Percentiles rank a stretch among this genome's conserved stretches.
These are phyloP conservation scores for Amniataba percoides DNA, from an alignment of 2,797 vertebrate species.

Conservation along the genomic window DNA sequence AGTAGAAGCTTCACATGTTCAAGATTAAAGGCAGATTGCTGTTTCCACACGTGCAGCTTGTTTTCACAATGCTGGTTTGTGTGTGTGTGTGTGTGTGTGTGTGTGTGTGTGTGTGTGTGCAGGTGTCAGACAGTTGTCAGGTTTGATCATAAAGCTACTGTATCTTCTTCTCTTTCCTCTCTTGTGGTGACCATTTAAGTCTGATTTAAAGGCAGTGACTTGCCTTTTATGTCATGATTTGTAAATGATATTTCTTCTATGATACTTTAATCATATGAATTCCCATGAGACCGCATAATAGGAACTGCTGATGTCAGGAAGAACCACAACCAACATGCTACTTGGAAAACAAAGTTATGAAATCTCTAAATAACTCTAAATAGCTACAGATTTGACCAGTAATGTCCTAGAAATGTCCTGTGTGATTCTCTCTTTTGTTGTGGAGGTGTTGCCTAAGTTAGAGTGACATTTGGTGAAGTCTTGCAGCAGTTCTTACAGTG, in stretches of 20 bases:
- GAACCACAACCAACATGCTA: not conserved
- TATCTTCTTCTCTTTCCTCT: not conserved
- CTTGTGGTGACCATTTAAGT: not conserved
- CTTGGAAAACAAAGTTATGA: too few species aligned
- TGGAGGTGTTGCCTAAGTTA: not conserved
- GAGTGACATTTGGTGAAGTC: not conserved
- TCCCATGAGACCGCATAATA: not conserved
- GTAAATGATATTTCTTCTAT: not conserved
- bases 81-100: slow-evolving; percentile 12
- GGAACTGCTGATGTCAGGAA: not conserved
- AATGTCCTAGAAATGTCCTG: not conserved
- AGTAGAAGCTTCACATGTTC: slow-evolving; percentile 9
- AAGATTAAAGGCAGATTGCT: not conserved
- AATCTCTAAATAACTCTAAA: not conserved
- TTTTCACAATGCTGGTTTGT: not conserved
- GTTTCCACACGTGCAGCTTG: slow-evolving; percentile 2
- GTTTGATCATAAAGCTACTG: slow-evolving; percentile 8
- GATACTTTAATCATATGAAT: not conserved
- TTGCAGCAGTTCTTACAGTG: slow-evolving; percentile 3
- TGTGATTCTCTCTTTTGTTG: not conserved
- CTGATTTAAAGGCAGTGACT: not conserved
- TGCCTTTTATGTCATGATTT: not conserved
- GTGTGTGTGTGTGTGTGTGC: slow-evolving; percentile 10
- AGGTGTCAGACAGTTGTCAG: slow-evolving; percentile 19
- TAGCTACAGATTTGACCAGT: not conserved